phyloP scores from a whole-genome alignment of 2,797 vertebrate species.

The Gallirallus australis region DNA sequence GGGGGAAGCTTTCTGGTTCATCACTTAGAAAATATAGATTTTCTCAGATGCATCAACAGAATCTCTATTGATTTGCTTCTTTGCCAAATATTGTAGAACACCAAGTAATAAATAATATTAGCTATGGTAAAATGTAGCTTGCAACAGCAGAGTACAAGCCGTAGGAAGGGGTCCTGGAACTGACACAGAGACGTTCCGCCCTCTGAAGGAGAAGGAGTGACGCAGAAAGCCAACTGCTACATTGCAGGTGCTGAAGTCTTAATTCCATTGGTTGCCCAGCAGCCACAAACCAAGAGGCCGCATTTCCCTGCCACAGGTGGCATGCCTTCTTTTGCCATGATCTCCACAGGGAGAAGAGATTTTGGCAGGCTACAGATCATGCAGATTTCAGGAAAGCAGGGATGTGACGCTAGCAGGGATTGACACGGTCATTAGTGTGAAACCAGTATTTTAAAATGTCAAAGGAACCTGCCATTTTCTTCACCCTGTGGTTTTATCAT shows the following conservation, averaged over 20 bases:
- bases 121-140: constrained; percentile 5
- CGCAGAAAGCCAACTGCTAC: not conserved
- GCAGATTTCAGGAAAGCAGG: not conserved
- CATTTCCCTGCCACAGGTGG: not conserved
- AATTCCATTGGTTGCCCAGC: not conserved
- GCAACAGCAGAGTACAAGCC: not conserved
- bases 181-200: not conserved
- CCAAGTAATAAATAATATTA: constrained; percentile 42
- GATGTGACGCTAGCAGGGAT: not conserved
- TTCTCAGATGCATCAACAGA: not conserved
- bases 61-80: constrained; percentile 28
- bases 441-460: not conserved
- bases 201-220: not conserved
- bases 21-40: constrained; percentile 19
- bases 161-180: not conserved
- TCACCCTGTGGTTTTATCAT: not conserved
- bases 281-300: not conserved
- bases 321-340: not conserved
- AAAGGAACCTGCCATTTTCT: constrained; percentile 8
- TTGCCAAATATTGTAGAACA: constrained; percentile 3
- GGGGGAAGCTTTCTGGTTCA: not conserved
- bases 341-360: not conserved
- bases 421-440: not conserved
- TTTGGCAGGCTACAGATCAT: constrained; percentile 19
- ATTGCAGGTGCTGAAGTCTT: constrained; percentile 3